Base-by-base conservation (phyloP, 1,140 invertebrate species). In the Microplitis demolitor region DNA sequence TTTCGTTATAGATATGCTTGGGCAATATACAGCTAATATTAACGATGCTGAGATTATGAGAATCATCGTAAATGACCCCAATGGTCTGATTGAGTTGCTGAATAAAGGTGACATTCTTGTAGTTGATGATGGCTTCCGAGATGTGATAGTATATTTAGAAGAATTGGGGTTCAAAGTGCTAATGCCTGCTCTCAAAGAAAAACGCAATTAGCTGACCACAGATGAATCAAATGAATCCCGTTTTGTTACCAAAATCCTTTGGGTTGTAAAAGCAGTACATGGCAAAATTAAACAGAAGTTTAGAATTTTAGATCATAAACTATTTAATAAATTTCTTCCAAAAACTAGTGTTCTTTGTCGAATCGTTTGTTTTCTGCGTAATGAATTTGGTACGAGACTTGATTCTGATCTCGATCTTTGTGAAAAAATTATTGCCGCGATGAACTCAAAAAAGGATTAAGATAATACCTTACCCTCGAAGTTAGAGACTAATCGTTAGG, bases 221-320 rank as follows among this genome's bases (percentile, higher is more conserved):
- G 72, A 75, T 66, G 78, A 81, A 74, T 77, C 78, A n/a, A 83
- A 83, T 66, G 53, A 76, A 35, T 82, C 80, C 31, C 54, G 79
- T 34, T 67, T 69, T 4, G 62, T 70, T 16, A 74, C 67, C 34
- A 80, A 79, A 78, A 62, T 80, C 51, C 73, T 81, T 58, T 84
- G 80, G 80, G 78, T 78, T 4, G 79, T 85, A n/a, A 81, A 85
- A 76, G 74, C 79, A n/a, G 78, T 79, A 9, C 82, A 83, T 75
- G 81, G 83, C 4, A 74, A 74, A 4, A 66, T 78, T 62, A 67
- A 56, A 33, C 35, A 77, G 60, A 81, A 80, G 60, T 78, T 67
- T 69, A 64, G 72, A 11, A 53, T 79, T 31, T 67, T 81, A 31
- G 51, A 80, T 72, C 50, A 79, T 60, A 66, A 68, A 60, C 39